A percentile compares a stretch with the other conserved stretches of the same genome.
Evolutionary conservation across 1,140 invertebrate species (phyloP).

Genomic region (Ceratitis capitata): DNA sequence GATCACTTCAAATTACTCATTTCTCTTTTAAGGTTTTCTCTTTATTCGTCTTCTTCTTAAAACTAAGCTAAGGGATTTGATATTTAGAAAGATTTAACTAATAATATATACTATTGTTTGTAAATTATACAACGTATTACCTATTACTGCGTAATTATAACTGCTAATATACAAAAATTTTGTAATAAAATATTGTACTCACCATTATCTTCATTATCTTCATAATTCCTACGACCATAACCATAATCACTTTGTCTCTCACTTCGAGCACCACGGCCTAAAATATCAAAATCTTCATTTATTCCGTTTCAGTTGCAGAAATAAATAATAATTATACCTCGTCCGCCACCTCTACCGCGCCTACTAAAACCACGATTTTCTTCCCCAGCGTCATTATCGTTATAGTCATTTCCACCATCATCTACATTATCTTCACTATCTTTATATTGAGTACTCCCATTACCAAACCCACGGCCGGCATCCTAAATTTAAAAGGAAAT

Average conservation of each 20-base stretch:
- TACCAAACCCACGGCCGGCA: background rate
- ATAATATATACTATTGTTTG: too few species aligned
- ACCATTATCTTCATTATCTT: constrained; percentile 44
- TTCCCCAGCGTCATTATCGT: background rate
- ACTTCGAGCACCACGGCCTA: constrained; percentile 46
- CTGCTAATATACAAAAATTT: too few species aligned
- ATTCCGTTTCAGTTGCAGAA: too few species aligned
- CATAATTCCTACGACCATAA: constrained; percentile 23
- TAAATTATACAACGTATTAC: too few species aligned
- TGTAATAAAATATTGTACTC: too few species aligned
- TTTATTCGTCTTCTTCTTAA: too few species aligned
- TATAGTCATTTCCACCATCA: background rate
- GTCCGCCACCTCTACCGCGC: constrained; percentile 51
- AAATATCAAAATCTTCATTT: background rate
- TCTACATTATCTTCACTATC: background rate
- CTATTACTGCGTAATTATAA: too few species aligned
- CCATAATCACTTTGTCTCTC: constrained; percentile 43
- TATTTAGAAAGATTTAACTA: too few species aligned
- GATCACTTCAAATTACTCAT: too few species aligned
- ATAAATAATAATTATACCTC: constrained; percentile 39
- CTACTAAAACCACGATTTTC: constrained; percentile 49
- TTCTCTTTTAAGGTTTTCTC: too few species aligned
- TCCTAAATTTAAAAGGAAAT: background rate
- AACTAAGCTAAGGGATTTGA: too few species aligned
- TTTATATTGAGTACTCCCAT: background rate